These are phyloP conservation scores for Villa cingulata DNA, from an alignment of 2,888 invertebrate genomes.

Conservation along the genomic window DNA sequence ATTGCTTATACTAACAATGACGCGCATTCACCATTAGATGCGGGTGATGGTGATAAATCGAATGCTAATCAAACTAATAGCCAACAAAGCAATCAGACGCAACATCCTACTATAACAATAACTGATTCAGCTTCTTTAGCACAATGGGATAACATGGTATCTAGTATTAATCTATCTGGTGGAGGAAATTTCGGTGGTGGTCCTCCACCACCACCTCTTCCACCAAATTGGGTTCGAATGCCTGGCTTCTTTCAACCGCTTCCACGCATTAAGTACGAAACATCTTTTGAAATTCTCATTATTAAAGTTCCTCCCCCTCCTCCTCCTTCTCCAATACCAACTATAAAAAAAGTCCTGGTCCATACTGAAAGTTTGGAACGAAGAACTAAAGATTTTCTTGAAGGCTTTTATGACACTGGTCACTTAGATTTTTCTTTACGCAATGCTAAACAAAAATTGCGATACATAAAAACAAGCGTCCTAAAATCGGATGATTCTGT, in stretches of 20 bases:
- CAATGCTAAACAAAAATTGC: constrained; percentile 34
- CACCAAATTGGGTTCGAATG: constrained; percentile 31
- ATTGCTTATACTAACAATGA: background rate
- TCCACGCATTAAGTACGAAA: constrained; percentile 33
- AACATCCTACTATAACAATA: constrained; percentile 23
- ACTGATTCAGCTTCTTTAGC: constrained; percentile 28
- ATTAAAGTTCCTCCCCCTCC: constrained; percentile 30
- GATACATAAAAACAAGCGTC: constrained; percentile 33
- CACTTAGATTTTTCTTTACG: constrained; percentile 30
- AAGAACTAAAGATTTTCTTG: constrained; percentile 33
- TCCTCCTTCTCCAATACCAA: constrained; percentile 28
- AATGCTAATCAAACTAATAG: constrained; percentile 10
- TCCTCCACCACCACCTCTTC: constrained; percentile 23
- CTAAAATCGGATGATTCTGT: constrained; percentile 32
- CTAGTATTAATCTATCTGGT: constrained; percentile 16
- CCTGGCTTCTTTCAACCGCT: constrained; percentile 36
- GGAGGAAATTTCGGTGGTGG: constrained; percentile 15
- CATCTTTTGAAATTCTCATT: constrained; percentile 33
- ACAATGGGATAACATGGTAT: constrained; percentile 28
- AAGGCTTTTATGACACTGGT: constrained; percentile 29
- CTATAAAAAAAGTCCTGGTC: constrained; percentile 30
- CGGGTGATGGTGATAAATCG: constrained; percentile 9
- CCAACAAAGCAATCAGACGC: constrained; percentile 7
- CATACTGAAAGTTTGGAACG: constrained; percentile 33
- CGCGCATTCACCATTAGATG: background rate